Base-by-base conservation (phyloP, 2,113 vertebrate genomes). In the Gorsachius goisagi region DNA sequence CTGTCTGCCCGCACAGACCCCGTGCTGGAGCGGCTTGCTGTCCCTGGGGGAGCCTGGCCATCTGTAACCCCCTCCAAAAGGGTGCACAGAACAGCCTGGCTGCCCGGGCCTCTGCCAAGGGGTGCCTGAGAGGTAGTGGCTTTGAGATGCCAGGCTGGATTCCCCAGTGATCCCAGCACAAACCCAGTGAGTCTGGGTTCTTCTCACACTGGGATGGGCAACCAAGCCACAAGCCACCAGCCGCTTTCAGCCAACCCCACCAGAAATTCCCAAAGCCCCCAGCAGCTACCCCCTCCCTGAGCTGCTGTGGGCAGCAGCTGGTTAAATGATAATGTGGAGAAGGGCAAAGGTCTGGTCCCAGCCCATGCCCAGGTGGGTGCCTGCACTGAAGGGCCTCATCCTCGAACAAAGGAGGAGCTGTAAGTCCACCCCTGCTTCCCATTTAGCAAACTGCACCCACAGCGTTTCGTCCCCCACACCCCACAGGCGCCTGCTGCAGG, bases 161-260 rank as follows among this genome's bases (percentile, higher is more conserved):
- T 72, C 15, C 45, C 5, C 4, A 0, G 22, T 9, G 21, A 49
- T 71, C 7, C 28, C 32, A 68, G 44, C 13, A 79, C 15, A 90
- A 92, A 55, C 15, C 8, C 2, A 0, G 17, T 2, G 30, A 81
- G 12, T 35, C 23, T 85, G 39, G 21, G 3, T 15, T 81, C 77
- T 81, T 55, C 30, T 69, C 2, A 0, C 15, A 9, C 4, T 2
- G 17, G 8, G 9, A 37, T 41, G 16, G 21, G n/a, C 69, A 93
- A 66, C 9, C 0, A 0, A 80, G 41, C 24, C 58, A 63, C 1
- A 7, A 49, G 27, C 13, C 2, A 0, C 60, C 0, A 3, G 15
- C 32, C 74, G 55, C 63, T 69, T 76, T 73, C 59, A 86, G 68
- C 21, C 55, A 92, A 19, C 8, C 30, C 21, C 28, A 41, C 9